Evolutionary conservation across 2,797 vertebrate species (phyloP).

Genomic region (Anomalospiza imberbis): DNA sequence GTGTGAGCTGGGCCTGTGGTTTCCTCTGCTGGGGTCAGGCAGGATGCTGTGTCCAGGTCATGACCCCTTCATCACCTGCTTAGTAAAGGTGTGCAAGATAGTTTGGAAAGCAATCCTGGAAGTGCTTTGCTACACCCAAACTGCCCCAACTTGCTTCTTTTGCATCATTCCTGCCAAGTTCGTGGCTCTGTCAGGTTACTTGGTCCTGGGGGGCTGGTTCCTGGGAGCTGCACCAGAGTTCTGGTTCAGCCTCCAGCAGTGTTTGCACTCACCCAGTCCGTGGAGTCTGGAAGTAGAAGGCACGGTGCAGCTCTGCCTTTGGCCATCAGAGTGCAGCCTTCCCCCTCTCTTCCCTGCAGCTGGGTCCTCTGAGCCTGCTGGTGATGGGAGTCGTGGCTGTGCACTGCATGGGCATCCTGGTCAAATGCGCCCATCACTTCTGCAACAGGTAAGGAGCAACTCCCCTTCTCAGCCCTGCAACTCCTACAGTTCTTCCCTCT

Average conservation of each 20-base stretch:
- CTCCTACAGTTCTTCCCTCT: background rate
- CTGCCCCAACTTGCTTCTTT: background rate
- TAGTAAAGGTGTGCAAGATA: background rate
- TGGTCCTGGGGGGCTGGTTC: background rate
- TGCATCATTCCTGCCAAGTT: background rate
- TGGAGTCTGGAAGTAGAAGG: background rate
- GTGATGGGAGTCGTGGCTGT: conserved; percentile 89
- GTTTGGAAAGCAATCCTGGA: background rate
- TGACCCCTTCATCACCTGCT: background rate
- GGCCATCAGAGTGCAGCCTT: conserved; percentile 54
- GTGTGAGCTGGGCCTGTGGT: background rate
- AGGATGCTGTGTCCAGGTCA: fast-evolving
- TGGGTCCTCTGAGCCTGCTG: conserved; percentile 90
- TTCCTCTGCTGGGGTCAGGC: background rate
- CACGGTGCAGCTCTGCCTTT: conserved; percentile 1
- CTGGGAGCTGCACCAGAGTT: background rate
- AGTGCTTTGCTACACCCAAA: fast-evolving
- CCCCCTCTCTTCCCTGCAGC: conserved; percentile 65
- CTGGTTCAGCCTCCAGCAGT: background rate
- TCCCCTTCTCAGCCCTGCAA: background rate
- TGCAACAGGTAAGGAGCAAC: conserved; percentile 83
- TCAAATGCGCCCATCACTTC: conserved; percentile 90
- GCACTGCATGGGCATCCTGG: conserved; percentile 93
- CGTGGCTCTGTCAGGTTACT: background rate
- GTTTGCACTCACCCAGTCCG: fast-evolving